Evolutionary conservation across 2,888 invertebrate genomes (phyloP).

Genomic region (Oscheius onirici): DNA sequence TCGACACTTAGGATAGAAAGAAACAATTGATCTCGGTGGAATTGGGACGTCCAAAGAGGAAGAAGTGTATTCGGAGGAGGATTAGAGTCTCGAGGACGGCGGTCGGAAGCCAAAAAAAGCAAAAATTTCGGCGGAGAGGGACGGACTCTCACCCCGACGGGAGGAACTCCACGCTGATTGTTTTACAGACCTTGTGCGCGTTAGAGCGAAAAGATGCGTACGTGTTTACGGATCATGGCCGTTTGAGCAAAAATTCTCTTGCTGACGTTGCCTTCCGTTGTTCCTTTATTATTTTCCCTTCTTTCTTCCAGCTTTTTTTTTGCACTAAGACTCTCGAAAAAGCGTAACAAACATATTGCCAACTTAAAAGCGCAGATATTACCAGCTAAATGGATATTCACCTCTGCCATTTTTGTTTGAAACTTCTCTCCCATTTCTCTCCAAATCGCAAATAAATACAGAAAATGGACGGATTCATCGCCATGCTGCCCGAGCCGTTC

Average conservation of each 20-base stretch:
- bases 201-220: neutral
- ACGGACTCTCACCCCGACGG: neutral
- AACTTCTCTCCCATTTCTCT: too few relatives aligned
- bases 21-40: neutral
- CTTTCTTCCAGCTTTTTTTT: neutral
- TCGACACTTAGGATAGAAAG: neutral
- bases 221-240: neutral
- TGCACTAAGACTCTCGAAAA: too few relatives aligned
- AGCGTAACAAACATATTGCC: too few relatives aligned
- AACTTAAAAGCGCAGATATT: too few relatives aligned
- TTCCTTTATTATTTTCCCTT: neutral
- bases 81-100: neutral
- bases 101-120: neutral
- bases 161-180: slow-evolving; percentile 1
- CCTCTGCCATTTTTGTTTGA: too few relatives aligned
- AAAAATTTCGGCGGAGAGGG: neutral
- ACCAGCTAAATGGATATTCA: too few relatives aligned
- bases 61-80: neutral
- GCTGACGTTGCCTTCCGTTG: slow-evolving; percentile 8
- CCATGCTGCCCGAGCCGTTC: slow-evolving; percentile 64
- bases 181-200: slow-evolving; percentile 12
- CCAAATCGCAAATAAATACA: too few relatives aligned
- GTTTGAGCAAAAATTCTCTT: neutral
- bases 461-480: slow-evolving; percentile 65
- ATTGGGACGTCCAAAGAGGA: neutral